phyloP scores from a whole-genome alignment of 2,888 invertebrate species.

The Drosophila differens region DNA sequence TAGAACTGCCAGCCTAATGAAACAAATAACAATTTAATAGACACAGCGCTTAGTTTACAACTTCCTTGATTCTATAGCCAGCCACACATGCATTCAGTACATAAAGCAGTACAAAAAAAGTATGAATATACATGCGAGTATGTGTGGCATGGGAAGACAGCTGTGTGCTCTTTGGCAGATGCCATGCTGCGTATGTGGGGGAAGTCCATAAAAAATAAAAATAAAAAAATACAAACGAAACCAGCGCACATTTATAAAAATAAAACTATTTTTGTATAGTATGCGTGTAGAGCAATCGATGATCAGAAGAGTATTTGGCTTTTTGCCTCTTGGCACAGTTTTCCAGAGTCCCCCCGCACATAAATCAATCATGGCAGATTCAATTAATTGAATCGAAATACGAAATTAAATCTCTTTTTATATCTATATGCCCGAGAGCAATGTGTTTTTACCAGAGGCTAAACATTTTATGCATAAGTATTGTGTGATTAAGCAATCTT shows the following conservation, averaged over 20 bases:
- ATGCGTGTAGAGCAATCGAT: constrained; percentile 61
- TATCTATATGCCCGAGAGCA: constrained; percentile 19
- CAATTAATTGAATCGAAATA: constrained; percentile 66
- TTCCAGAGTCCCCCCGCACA: constrained; percentile 63
- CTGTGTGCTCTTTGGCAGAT: constrained; percentile 74
- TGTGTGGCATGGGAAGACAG: constrained; percentile 69
- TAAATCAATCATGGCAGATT: constrained; percentile 75
- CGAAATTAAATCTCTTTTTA: constrained; percentile 33
- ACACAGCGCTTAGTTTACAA: constrained; percentile 63
- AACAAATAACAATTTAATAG: constrained; percentile 75
- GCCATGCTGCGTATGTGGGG: constrained; percentile 72
- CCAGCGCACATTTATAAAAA: constrained; percentile 78
- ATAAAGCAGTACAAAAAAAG: constrained; percentile 6
- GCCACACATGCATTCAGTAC: constrained; percentile 10
- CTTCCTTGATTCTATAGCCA: constrained; percentile 62
- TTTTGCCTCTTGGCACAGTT: constrained; percentile 71
- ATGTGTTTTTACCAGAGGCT: constrained; percentile 51
- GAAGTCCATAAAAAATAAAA: constrained; percentile 75
- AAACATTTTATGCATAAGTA: constrained; percentile 16
- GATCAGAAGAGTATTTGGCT: constrained; percentile 38
- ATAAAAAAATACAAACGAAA: constrained; percentile 55
- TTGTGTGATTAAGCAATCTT: constrained; percentile 10
- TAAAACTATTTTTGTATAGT: constrained; percentile 73
- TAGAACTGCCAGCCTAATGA: constrained; percentile 25
- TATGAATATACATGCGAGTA: constrained; percentile 24